Conservation (phyloP, 2,113 vertebrate genomes). For the Dasyornis broadbenti region DNA sequence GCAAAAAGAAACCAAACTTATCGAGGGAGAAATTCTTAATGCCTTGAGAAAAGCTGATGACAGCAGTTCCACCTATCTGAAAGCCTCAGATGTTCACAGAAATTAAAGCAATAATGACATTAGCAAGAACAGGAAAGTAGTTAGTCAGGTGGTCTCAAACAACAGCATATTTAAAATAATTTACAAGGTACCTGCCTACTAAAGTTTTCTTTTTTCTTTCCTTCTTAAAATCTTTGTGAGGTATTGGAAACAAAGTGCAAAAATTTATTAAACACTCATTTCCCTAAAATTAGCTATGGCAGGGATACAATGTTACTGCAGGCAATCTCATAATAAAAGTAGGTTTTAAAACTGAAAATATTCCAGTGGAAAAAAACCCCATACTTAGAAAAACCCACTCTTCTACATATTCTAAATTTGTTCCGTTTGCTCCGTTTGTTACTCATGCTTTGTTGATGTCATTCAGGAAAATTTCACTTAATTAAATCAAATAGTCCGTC, state of each 20-base stretch:
- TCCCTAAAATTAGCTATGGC: background rate
- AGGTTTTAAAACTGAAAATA: background rate
- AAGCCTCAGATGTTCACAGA: background rate
- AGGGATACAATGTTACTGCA: background rate
- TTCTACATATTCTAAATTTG: background rate
- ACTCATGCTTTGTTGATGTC: background rate
- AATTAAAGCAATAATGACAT: background rate
- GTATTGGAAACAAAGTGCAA: slow-evolving; percentile 22
- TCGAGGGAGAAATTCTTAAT: background rate
- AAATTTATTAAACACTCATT: background rate
- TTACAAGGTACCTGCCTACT: slow-evolving; percentile 22
- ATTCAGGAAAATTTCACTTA: background rate
- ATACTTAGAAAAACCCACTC: background rate
- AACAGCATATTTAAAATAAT: background rate
- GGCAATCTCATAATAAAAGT: background rate
- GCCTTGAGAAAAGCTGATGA: background rate
- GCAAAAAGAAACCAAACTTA: background rate
- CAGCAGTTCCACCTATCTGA: background rate
- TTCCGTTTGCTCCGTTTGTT: slow-evolving; percentile 39
- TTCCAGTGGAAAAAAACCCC: background rate
- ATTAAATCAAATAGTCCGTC: background rate
- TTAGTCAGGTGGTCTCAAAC: background rate
- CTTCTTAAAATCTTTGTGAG: background rate
- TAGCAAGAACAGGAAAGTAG: background rate
- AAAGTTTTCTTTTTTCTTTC: background rate